phyloP scores from a whole-genome alignment of 2,888 invertebrate genomes.

The Hofmannophila pseudospretella region DNA sequence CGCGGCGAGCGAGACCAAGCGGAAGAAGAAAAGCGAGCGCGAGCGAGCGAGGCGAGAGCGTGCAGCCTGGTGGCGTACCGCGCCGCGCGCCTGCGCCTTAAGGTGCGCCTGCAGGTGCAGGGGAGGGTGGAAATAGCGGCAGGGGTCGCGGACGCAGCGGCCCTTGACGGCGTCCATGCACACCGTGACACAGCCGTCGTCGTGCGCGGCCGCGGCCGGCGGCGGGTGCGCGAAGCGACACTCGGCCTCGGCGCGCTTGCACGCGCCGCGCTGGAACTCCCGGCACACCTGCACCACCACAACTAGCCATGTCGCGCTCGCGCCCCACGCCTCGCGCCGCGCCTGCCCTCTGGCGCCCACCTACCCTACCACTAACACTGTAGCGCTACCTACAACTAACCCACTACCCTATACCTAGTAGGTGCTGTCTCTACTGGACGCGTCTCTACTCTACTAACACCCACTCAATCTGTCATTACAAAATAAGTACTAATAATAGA shows the following conservation, averaged over 20 bases:
- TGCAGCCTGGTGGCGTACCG: slow-evolving; percentile 87
- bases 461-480: not conserved
- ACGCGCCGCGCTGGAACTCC: slow-evolving; percentile 99
- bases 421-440: no score
- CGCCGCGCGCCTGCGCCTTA: slow-evolving; percentile 98
- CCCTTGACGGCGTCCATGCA: slow-evolving; percentile 99
- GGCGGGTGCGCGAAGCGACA: slow-evolving; percentile 99
- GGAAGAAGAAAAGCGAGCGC: slow-evolving; percentile 73
- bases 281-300: slow-evolving; percentile 92
- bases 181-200: slow-evolving; percentile 99
- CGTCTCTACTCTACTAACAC: no score
- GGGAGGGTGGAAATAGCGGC: slow-evolving; percentile 99
- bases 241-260: slow-evolving; percentile 97
- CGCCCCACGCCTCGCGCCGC: slow-evolving; percentile 28
- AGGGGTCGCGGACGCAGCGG: slow-evolving; percentile 99
- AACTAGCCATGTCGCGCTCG: slow-evolving; percentile 54
- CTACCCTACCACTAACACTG: slow-evolving; percentile 29
- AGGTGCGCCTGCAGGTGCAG: slow-evolving; percentile 99
- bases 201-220: slow-evolving; percentile 96
- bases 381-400: slow-evolving; percentile 21
- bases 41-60: slow-evolving; percentile 72
- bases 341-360: slow-evolving; percentile 17
- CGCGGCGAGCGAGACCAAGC: slow-evolving; percentile 72
- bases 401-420: slow-evolving; percentile 19
- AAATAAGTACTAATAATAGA: not conserved